Conservation (phyloP, 2,888 invertebrate species). For the Acrocyrtus sp. region DNA sequence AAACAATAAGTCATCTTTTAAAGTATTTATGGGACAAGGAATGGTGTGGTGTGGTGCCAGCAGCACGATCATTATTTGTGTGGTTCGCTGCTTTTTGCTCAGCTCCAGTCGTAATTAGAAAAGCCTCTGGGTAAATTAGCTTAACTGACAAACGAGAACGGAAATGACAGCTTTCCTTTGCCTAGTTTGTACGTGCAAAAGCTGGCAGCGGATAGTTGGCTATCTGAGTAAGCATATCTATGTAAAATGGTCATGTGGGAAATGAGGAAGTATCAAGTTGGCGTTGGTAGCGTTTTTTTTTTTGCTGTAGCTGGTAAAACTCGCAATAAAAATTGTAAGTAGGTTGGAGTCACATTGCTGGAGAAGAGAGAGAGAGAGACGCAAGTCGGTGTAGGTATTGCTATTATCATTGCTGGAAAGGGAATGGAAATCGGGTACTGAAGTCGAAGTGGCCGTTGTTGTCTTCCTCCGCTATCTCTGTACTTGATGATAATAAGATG, state of each 20-base stretch:
- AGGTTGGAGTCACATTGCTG: neutral
- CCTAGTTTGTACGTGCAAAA: constrained; percentile 5
- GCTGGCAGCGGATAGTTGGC: neutral
- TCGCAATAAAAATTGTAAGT: neutral
- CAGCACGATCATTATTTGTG: constrained; percentile 14
- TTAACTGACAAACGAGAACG: constrained; percentile 49
- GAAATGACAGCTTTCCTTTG: constrained; percentile 36
- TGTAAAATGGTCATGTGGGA: constrained; percentile 33
- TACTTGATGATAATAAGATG: constrained; percentile 20
- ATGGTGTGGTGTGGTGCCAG: neutral
- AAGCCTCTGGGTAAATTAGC: constrained; percentile 50
- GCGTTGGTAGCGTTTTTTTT: neutral
- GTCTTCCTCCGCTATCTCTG: constrained; percentile 2
- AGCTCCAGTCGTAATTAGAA: constrained; percentile 46
- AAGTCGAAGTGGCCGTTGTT: constrained; percentile 18
- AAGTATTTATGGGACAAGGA: constrained; percentile 9
- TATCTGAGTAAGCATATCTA: neutral
- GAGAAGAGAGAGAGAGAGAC: neutral
- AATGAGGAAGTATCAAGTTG: constrained; percentile 1
- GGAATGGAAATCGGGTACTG: constrained; percentile 35
- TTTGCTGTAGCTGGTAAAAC: neutral
- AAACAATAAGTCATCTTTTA: constrained; percentile 45
- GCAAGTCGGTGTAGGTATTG: neutral
- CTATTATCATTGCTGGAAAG: constrained; percentile 14
- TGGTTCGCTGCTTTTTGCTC: constrained; percentile 7